Base-by-base conservation (phyloP, 1,140 invertebrate genomes). In the Archivesica marissinica region DNA sequence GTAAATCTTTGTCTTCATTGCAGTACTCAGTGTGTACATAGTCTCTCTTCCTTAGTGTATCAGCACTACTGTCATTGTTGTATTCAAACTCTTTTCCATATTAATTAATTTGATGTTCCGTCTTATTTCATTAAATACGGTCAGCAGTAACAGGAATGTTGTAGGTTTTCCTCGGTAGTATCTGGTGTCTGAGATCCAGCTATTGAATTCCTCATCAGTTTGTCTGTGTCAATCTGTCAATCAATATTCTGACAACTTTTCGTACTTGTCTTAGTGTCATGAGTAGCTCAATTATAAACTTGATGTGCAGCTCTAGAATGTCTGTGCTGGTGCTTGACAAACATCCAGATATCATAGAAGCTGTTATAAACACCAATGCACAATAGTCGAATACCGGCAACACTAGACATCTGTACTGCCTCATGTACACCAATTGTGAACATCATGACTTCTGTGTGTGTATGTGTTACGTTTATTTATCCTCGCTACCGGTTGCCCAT, bases 61-160 rank as follows among this genome's bases (percentile, higher is more conserved):
- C 30, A n/a, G 7, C 20, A 44, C n/a, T 47, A 9, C 20, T 38
- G 1, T 52, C 17, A 20, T 66, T 74, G 9, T 50, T 52, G 25
- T 47, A 74, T 50, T 74, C 70, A 74, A 74, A 74, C 39, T 74
- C 70, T 52, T 74, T 23, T 74, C 70, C 15, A 74, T 74, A 74
- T 50, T 33, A 17, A 47, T 44, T 7, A 74, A 25, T 47, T 74
- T 44, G 28, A 74, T 39, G 9, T 44, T 30, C 1, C n/a, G 20
- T 50, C 47, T 44, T 7, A 47, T 7, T 33, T 74, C 70, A 47
- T 47, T 74, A 39, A 52, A 74, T 52, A 15, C 28, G 6, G 17
- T 11, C 39, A 74, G n/a, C 0, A 74, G 70, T 25, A 74, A 23
- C 7, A n/a, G 47, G 28, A 47, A 74, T 20, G 28, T 20, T 13